phyloP scores from a whole-genome alignment of 2,797 vertebrate species.

The Squalus acanthias region DNA sequence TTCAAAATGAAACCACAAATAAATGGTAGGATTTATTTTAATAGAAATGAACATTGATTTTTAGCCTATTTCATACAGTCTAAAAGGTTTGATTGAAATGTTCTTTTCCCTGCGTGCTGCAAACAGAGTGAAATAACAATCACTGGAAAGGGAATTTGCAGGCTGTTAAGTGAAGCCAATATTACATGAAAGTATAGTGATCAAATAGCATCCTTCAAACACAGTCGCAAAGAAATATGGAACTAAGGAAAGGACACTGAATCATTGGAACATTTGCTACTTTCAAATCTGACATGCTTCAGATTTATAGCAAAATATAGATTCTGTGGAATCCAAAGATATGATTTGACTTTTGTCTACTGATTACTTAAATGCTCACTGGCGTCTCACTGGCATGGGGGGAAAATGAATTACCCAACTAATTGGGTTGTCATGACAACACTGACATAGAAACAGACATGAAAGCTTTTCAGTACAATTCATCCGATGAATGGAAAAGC shows the following conservation, averaged over 20 bases:
- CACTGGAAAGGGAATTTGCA: neutral
- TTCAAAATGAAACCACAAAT: neutral
- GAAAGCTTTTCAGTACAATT: slow-evolving; percentile 31
- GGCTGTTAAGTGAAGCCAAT: neutral
- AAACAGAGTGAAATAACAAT: neutral
- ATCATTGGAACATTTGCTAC: neutral
- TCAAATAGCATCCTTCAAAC: neutral
- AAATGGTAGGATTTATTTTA: neutral
- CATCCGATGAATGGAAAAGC: slow-evolving; percentile 32
- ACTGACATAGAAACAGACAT: slow-evolving; percentile 17
- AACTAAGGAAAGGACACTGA: neutral
- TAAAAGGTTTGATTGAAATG: neutral
- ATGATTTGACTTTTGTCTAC: neutral
- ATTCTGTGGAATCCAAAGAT: neutral
- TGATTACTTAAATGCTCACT: neutral
- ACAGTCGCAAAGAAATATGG: neutral
- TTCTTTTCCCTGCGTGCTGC: neutral
- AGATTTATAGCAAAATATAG: neutral
- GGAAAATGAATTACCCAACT: slow-evolving; percentile 13
- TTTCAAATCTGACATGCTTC: neutral
- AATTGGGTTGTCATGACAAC: slow-evolving; percentile 35
- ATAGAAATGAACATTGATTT: slow-evolving; percentile 18
- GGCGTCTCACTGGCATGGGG: neutral
- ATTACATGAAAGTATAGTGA: neutral
- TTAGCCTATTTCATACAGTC: neutral